Percentiles rank a stretch among this genome's conserved stretches.
phyloP scores from a whole-genome alignment of 2,797 vertebrate species.

The Bothrops alternatus region DNA sequence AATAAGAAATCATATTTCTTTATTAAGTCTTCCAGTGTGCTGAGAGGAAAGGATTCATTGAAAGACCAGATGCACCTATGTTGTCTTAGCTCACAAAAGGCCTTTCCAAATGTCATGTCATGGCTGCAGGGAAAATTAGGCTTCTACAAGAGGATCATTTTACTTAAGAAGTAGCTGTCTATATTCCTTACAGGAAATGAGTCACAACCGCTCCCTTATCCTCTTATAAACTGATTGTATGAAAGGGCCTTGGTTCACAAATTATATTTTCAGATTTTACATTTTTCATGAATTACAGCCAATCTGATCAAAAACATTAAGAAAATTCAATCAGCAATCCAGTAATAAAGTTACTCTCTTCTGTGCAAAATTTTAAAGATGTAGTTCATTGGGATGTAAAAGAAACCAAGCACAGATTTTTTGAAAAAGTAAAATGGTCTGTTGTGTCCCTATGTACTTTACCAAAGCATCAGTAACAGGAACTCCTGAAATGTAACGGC shows the following conservation, averaged over 20 bases:
- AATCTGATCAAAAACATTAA: background rate
- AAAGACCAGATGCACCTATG: conserved; percentile 14
- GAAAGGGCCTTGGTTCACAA: background rate
- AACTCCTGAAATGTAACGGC: background rate
- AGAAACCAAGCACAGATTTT: background rate
- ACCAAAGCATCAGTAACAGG: background rate
- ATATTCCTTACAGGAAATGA: background rate
- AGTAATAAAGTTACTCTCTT: background rate
- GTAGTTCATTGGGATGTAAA: background rate
- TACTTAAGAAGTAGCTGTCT: background rate
- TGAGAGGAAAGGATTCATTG: conserved; percentile 29
- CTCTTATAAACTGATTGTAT: background rate
- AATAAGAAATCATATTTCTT: background rate
- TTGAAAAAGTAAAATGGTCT: background rate
- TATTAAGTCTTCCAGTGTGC: background rate
- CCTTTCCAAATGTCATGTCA: background rate
- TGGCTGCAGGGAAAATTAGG: background rate
- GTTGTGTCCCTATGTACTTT: background rate
- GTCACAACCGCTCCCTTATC: background rate
- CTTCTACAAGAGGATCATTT: background rate
- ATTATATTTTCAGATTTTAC: conserved; percentile 28
- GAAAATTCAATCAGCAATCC: background rate
- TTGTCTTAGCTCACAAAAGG: conserved; percentile 5
- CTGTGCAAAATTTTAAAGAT: background rate
- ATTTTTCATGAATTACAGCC: conserved; percentile 33